Evolutionary conservation across 2,797 vertebrate genomes (phyloP), one percentile per base, ranked within the genome.

Genomic region (Sebastolobus altivelis): DNA sequence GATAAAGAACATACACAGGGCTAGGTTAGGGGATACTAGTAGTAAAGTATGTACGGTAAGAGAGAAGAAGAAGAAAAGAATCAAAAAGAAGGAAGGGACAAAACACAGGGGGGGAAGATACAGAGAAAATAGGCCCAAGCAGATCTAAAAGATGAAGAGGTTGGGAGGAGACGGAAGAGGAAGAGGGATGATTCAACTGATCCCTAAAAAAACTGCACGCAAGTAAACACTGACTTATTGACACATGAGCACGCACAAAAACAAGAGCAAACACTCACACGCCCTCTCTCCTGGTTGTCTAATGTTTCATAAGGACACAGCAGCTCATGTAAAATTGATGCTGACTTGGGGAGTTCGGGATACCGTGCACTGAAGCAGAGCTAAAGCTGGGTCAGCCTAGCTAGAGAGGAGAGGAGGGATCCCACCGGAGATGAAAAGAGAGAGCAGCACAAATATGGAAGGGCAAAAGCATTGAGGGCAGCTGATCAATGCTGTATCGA

Each of bases 321-420:
- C 49, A 46, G 88, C 90, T 95, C 90, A 93, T 94, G 90, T 82
- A 92, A 92, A 87, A 94, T 94, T 82, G 63, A 93, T 93, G 86
- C 78, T 56, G 88, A 86, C 88, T 86, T 59, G 62, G 80, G 65
- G 86, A 92, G 87, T 76, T 84, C 66, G 84, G 83, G 83, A 89
- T 86, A 77, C 49, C 11, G 11, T 72, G 75, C 72, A 37, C 80
- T 73, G 63, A 86, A 65, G 87, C 69, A 77, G 80, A 84, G 86
- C 69, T 84, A 65, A 65, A 75, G 72, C 80, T 60, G 33, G 59
- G 54, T 18, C 71, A 75, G 80, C 75, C 43, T 11, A 52, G 76
- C 62, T 61, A 14, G 46, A 80, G 56, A 61, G 61, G 35, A 29
- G 77, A 60, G 84, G 68, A 75, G 75, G 60, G 81, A 83, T 77